Evolutionary conservation across 2,797 vertebrate genomes (phyloP), one percentile per base, ranked within the genome.

Genomic region (Cephalopachus bancanus): DNA sequence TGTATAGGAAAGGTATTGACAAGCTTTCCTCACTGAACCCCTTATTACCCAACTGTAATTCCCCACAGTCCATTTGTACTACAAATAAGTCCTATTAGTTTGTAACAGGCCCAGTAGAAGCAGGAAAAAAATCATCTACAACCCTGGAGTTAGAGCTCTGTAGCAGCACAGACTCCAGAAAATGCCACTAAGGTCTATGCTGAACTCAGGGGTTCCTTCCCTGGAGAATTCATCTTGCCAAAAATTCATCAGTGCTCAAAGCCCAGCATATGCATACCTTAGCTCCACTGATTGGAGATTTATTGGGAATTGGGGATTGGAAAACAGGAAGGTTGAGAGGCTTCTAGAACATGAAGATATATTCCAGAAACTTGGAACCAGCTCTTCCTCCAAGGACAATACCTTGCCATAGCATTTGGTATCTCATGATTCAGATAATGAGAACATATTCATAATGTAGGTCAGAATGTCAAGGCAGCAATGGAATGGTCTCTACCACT

Each of bases 31-130:
- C 75, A 71, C 57, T 83, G 60, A 92, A 33, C 93, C 93, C 67
- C 95, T 85, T 81, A 89, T 81, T 94, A 96, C 96, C 49, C 62
- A 81, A 60, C 81, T 98, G 76, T 37, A 91, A 75, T 96, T 88
- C 81, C 86, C 49, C 94, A 76, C 96, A 95, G 92, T 72, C 93
- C 72, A 74, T 93, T 89, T 12, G 0, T 28, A 57, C 76, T 84
- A 49, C 17, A 84, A 78, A 89, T 37, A 57, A 26, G 95, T 97
- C 96, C 97, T 8, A 97, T 80, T 89, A 69, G 16, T 26, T 69
- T 92, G 92, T 97, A 96, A 96, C 26, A 33, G 93, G 65, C 96
- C 75, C 14, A 30, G 4, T 51, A 89, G 83, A 69, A 95, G 57
- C 85, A 92, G 57, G 91, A 62, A 72, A 91, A 72, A 96, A 96